These are phyloP conservation scores for Camponotus floridanus DNA, from an alignment of 1,140 invertebrate species.

Conservation along the genomic window DNA sequence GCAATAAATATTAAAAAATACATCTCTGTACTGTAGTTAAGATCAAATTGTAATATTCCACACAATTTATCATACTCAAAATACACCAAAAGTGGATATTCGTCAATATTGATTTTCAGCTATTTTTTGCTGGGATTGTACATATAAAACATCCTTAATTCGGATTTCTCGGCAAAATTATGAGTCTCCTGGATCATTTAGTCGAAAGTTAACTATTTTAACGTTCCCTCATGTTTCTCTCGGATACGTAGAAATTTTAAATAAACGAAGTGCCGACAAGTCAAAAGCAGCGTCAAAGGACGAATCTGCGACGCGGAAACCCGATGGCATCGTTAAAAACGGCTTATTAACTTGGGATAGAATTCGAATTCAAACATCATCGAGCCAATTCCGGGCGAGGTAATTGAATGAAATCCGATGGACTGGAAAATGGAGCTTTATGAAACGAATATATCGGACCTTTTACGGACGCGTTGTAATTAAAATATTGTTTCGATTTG, in stretches of 20 bases:
- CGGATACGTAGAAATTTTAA: conserved; percentile 27
- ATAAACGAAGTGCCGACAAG: conserved; percentile 45
- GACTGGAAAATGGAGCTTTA: conserved; percentile 58
- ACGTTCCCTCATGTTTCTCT: not conserved
- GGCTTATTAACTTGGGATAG: conserved; percentile 59
- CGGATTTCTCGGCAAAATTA: not conserved
- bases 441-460: conserved; percentile 47
- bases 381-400: conserved; percentile 32
- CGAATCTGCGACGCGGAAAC: conserved; percentile 43
- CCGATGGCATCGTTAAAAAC: conserved; percentile 53
- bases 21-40: too few species aligned
- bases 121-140: too few species aligned
- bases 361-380: conserved; percentile 55
- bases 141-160: too few species aligned
- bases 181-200: not conserved
- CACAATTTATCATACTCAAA: too few species aligned
- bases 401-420: conserved; percentile 63
- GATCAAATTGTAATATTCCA: too few species aligned
- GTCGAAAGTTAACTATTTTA: not conserved
- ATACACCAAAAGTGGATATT: too few species aligned
- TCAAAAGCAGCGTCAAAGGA: conserved; percentile 55
- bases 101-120: too few species aligned
- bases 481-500: conserved; percentile 56
- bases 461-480: conserved; percentile 47
- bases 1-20: too few species aligned